These are phyloP conservation scores for Proisotoma minuta DNA, from an alignment of 2,888 invertebrate species.

Conservation along the genomic window DNA sequence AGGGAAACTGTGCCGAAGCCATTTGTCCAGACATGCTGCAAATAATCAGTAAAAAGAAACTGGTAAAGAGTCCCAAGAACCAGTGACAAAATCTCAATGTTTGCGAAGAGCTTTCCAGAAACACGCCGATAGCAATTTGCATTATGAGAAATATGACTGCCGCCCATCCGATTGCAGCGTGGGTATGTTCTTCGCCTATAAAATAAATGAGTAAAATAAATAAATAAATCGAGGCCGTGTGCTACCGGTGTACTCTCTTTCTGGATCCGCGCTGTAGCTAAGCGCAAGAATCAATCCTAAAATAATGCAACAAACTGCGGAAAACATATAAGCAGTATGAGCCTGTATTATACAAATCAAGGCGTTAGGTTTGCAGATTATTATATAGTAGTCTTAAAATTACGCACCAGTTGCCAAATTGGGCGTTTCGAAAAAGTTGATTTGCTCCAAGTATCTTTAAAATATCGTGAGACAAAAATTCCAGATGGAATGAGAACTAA, in stretches of 20 bases:
- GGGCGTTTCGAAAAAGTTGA: slow-evolving; percentile 18
- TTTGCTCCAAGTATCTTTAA: slow-evolving; percentile 29
- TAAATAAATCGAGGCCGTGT: too few species aligned
- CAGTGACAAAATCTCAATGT: not conserved
- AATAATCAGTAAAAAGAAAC: not conserved
- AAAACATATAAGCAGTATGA: not conserved
- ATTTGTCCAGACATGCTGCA: not conserved
- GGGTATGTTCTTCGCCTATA: not conserved
- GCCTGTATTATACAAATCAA: not conserved
- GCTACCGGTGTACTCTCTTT: not conserved
- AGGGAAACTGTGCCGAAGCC: not conserved
- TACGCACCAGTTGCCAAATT: slow-evolving; percentile 27
- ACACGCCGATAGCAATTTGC: not conserved
- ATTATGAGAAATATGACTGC: not conserved
- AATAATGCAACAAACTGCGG: not conserved
- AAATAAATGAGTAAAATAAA: too few species aligned
- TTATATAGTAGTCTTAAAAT: not conserved
- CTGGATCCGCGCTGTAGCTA: not conserved
- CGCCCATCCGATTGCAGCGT: not conserved
- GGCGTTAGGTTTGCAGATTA: not conserved
- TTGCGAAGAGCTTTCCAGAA: not conserved
- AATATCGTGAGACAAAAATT: slow-evolving; percentile 27
- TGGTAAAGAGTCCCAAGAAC: not conserved
- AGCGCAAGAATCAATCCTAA: not conserved
- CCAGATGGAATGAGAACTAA: slow-evolving; percentile 20